Evolutionary conservation across 2,113 vertebrate genomes (phyloP), one percentile per base, ranked within the genome.

Genomic region (Peromyscus maniculatus): DNA sequence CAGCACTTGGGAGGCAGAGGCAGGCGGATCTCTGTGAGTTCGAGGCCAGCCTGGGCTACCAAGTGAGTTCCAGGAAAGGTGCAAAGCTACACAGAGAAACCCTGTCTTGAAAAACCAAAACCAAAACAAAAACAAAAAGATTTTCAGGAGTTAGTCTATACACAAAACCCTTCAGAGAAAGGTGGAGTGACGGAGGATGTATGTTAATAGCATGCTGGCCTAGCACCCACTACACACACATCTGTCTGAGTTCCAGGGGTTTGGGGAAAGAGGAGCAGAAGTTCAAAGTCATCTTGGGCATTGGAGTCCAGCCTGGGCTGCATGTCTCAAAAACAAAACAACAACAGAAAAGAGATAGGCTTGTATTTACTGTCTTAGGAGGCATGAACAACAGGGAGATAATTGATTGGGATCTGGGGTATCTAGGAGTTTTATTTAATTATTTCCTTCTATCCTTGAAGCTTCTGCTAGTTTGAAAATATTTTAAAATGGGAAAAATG

Each of bases 401-500:
- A n/a, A 75, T 1, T 52, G 59, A 91, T 83, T 87, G 59, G 43
- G 72, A 71, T 67, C 64, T 71, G n/a, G 15, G 33, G 46, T 46
- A 74, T 93, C 86, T 55, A 72, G 43, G 75, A 52, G 28, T 26
- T 52, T 93, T 66, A 4, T 75, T 87, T 31, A 10, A 17, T 71
- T 72, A 43, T 49, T 26, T 74, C 19, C 11, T 39, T 64, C 89
- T 69, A 21, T 46, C 31, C 31, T 77, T 87, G 16, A 31, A 86
- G 43, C 66, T 88, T 74, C 67, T 83, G 11, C 92, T 92, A 66
- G 82, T 71, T 94, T 94, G n/a, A 93, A 95, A 87, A 93, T 84
- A 89, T 59, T 94, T 95, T 52, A 93, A 92, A 87, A n/a, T n/a
- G 28, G 2, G 36, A 83, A 55, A 24, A 78, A 12, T 89, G 66